Evolutionary conservation across 1,140 invertebrate genomes (phyloP).

Genomic region (Cherax destructor): DNA sequence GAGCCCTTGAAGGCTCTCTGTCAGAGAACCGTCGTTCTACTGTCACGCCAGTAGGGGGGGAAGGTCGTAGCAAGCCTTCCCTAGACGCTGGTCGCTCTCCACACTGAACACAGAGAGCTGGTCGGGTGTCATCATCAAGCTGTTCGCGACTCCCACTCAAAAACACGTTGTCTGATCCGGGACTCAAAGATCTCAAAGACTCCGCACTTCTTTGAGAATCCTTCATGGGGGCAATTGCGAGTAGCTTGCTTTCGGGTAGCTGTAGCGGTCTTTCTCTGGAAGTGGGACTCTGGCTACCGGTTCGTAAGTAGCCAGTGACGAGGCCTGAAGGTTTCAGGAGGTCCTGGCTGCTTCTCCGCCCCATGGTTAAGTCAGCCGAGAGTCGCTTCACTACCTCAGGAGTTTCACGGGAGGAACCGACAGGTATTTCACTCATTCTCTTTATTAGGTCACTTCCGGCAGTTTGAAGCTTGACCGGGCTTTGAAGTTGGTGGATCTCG

Average conservation of each 20-base stretch:
- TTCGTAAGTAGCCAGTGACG: constrained; percentile 42
- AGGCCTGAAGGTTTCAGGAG: constrained; percentile 39
- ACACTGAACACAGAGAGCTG: constrained; percentile 71
- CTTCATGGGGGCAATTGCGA: constrained; percentile 48
- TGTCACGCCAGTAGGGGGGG: constrained; percentile 14
- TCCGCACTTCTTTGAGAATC: constrained; percentile 80
- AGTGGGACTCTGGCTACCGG: constrained; percentile 56
- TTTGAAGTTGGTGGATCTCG: constrained; percentile 40
- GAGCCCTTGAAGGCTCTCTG: constrained; percentile 25
- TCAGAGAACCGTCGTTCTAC: constrained; percentile 47
- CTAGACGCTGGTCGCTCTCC: constrained; percentile 70
- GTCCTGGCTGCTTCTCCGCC: constrained; percentile 23
- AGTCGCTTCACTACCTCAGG: constrained; percentile 12
- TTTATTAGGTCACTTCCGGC: constrained; percentile 16
- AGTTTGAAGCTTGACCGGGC: constrained; percentile 16
- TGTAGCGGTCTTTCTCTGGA: constrained; percentile 54
- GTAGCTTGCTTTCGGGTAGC: constrained; percentile 44
- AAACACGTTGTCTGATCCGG: constrained; percentile 91
- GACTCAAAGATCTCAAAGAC: constrained; percentile 87
- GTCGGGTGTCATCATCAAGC: constrained; percentile 48
- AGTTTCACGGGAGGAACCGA: constrained; percentile 18
- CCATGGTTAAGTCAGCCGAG: constrained; percentile 15
- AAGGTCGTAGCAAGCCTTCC: constrained; percentile 51
- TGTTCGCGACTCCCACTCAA: constrained; percentile 81
- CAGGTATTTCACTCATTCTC: constrained; percentile 30